Conservation (phyloP, 2,888 invertebrate genomes). For the Drosophila anomalata region DNA sequence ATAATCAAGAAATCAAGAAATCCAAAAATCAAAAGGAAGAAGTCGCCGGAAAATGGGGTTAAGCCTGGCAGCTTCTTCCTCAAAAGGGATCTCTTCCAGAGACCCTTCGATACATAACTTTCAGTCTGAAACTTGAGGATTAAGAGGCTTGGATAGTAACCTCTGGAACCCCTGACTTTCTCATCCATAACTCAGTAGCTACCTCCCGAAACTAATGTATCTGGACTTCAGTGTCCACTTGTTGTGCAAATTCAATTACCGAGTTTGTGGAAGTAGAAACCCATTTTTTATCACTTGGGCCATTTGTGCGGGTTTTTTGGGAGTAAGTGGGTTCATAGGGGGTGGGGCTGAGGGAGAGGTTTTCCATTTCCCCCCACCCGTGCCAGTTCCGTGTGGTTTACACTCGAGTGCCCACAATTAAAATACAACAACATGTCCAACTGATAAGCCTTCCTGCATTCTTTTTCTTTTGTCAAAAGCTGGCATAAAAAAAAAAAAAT, state of each 20-base stretch:
- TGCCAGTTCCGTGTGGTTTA: slow-evolving; percentile 49
- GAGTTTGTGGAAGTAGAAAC: slow-evolving; percentile 1
- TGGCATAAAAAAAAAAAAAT: slow-evolving; percentile 52
- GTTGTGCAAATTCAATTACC: slow-evolving; percentile 33
- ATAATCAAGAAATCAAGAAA: background rate
- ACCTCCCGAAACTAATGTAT: slow-evolving; percentile 24
- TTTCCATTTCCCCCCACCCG: slow-evolving; percentile 22
- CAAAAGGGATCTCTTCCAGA: too few relatives aligned
- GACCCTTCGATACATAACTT: too few relatives aligned
- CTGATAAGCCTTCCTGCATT: slow-evolving; percentile 78
- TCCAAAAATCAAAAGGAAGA: too few relatives aligned
- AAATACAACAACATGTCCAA: slow-evolving; percentile 80
- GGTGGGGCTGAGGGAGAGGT: background rate
- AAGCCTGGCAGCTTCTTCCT: too few relatives aligned
- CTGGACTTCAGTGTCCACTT: slow-evolving; percentile 32
- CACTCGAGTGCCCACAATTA: slow-evolving; percentile 79
- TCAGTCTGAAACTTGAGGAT: too few relatives aligned
- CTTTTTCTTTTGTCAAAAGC: slow-evolving; percentile 54
- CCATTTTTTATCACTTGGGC: slow-evolving; percentile 26
- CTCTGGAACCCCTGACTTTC: background rate
- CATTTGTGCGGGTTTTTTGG: slow-evolving; percentile 64
- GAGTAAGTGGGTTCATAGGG: background rate
- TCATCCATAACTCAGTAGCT: background rate
- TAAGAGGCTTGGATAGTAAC: too few relatives aligned
- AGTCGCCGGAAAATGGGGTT: too few relatives aligned